phyloP scores from a whole-genome alignment of 2,888 invertebrate species.

The Penaeus monodon region DNA sequence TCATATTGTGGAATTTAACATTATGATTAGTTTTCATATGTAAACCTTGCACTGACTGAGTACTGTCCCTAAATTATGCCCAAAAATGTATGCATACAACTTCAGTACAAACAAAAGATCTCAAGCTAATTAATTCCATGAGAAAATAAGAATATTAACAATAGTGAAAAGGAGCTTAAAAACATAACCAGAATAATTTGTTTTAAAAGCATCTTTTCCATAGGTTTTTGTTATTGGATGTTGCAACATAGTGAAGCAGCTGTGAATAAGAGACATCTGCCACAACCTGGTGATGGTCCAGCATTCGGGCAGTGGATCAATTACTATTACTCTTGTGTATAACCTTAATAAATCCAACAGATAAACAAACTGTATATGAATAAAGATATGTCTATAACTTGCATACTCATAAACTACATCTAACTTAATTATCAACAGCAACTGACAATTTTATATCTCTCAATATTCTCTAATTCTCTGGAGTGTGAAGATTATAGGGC shows the following conservation, averaged over 20 bases:
- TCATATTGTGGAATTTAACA: neutral
- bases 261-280: conserved; percentile 57
- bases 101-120: neutral
- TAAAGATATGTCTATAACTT: neutral
- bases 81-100: neutral
- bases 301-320: conserved; percentile 48
- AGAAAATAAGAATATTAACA: neutral
- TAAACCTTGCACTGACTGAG: neutral
- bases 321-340: conserved; percentile 38
- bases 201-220: conserved; percentile 62
- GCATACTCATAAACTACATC: neutral
- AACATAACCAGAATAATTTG: conserved; percentile 47
- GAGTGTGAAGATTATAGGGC: too few relatives aligned
- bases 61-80: neutral
- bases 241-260: conserved; percentile 58
- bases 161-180: neutral
- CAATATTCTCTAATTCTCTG: too few relatives aligned
- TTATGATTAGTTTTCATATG: neutral
- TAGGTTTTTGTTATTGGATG: conserved; percentile 56
- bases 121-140: neutral
- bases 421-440: too few relatives aligned
- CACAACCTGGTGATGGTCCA: conserved; percentile 29
- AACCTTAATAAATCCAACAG: conserved; percentile 26
- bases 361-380: neutral
- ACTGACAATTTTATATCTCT: too few relatives aligned